Base-by-base conservation (phyloP, 2,797 vertebrate species). In the Artibeus lituratus region DNA sequence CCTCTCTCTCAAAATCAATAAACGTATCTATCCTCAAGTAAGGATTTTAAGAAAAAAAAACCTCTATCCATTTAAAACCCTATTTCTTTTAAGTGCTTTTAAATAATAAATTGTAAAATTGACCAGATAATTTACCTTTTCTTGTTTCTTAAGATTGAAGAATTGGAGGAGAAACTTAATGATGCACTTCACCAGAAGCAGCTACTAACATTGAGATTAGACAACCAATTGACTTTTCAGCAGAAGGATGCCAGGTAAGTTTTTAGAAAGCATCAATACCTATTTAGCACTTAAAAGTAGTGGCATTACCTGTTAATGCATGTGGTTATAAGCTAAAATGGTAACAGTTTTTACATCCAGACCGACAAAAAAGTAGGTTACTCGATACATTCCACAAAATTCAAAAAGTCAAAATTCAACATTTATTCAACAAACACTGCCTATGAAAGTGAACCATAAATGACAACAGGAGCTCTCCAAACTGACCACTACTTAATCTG, bases 111-210 rank as follows among this genome's bases (percentile, higher is more conserved):
- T 87, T 95, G 74, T 10, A 70, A 96, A 97, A 44, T 49, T 90
- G n/a, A 19, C 44, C 29, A 5, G 32, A 1, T 96, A 90, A 90
- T 21, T 93, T 96, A 7, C 7, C 51, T 67, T 62, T 93, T 44
- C 97, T 85, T 96, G n/a, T 97, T 74, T 37, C 24, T 94, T 94
- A 95, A 99, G 99, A 98, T 98, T 92, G 99, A 99, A 94, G 99
- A 99, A 91, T 98, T 99, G 70, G 99, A 99, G 96, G 99, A 99
- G 97, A 99, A 98, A 94, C 98, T 99, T 93, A 99, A 99, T 83
- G 99, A 99, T 94, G 98, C 99, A 62, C 97, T 99, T 93, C 99
- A 99, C 97, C 99, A 99, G 98, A 99, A 99, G 87, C 99, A 99
- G 94, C 95, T 99, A 11, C 97, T 99, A 44, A 97, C 99, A 29